phyloP scores from a whole-genome alignment of 2,113 vertebrate genomes.

The Stegostoma tigrinum region DNA sequence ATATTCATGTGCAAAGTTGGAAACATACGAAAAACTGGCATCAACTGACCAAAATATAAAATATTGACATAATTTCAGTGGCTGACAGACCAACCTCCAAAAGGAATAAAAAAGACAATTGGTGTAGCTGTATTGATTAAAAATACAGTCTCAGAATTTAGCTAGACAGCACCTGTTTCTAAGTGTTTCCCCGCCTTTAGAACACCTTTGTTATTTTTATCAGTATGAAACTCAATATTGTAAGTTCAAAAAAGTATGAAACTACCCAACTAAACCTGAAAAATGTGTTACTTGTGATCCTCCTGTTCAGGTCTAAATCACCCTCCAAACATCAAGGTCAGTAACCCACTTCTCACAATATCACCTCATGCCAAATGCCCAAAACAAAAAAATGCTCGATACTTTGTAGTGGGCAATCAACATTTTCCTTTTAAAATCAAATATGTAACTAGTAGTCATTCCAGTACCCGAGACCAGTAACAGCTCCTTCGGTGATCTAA shows the following conservation, averaged over 20 bases:
- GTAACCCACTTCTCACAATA: neutral
- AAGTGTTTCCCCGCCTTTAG: neutral
- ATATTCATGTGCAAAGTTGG: neutral
- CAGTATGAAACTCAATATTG: neutral
- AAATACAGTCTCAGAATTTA: neutral
- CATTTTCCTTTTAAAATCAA: neutral
- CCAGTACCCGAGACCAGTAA: neutral
- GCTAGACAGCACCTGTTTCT: neutral
- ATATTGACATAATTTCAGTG: neutral
- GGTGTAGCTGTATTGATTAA: neutral
- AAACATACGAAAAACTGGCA: neutral
- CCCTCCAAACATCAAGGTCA: neutral
- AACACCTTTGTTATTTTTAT: neutral
- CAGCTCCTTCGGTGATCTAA: constrained; percentile 44
- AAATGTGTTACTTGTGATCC: neutral
- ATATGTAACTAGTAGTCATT: neutral
- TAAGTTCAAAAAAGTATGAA: neutral
- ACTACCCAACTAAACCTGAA: neutral
- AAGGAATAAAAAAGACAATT: neutral
- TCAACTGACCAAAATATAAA: neutral
- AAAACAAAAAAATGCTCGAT: neutral
- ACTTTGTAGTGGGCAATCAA: neutral
- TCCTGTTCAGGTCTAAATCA: no score
- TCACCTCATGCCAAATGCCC: neutral
- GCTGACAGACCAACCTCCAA: neutral